Evolutionary conservation across 2,888 invertebrate species (phyloP), one percentile per base, ranked within the genome.

Genomic region (Andrena trimmerana): DNA sequence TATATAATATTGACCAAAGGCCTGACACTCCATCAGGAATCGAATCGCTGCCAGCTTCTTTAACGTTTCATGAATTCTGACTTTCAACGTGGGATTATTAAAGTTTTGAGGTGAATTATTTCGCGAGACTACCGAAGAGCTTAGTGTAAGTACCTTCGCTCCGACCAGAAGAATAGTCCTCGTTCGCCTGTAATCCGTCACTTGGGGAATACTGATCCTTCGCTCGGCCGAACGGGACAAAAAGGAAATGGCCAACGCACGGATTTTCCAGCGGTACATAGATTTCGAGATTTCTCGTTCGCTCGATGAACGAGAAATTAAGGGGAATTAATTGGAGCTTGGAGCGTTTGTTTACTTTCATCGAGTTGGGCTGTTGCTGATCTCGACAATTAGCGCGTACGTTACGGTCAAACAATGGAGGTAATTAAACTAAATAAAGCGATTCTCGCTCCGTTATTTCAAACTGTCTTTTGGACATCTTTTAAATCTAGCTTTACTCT

Each of bases 171-270:
- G 54, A 54, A 54, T 54, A n/a, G 8, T 24, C 20, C 20, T 20
- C 20, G 20, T 7, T 54, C 36, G 20, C 13, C 50, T 10, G 36
- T 80, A 71, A 80, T 80, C 70, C 70, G 66, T 48, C 69, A 66
- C 69, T 13, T 59, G 66, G 71, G 60, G 50, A 67, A 80, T 54
- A 62, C 33, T 8, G 54, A 52, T 50, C 65, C 33, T n/a, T 10
- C 54, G 16, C 42, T 42, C 42, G 16, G 16, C 24, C 48, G 48
- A 60, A 65, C n/a, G 16, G 7, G 62, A 48, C 16, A 8, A 31
- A 10, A 36, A 16, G 27, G 24, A 71, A 31, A 62, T 7, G 29
- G 20, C 10, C 7, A 62, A 48, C 7, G 16, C 20, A n/a, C 8
- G 3, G 42, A 78, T 78, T 68, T 62, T 31, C 27, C 54, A 3